Conservation (phyloP, 2,888 invertebrate genomes). For the Parnassius apollo region DNA sequence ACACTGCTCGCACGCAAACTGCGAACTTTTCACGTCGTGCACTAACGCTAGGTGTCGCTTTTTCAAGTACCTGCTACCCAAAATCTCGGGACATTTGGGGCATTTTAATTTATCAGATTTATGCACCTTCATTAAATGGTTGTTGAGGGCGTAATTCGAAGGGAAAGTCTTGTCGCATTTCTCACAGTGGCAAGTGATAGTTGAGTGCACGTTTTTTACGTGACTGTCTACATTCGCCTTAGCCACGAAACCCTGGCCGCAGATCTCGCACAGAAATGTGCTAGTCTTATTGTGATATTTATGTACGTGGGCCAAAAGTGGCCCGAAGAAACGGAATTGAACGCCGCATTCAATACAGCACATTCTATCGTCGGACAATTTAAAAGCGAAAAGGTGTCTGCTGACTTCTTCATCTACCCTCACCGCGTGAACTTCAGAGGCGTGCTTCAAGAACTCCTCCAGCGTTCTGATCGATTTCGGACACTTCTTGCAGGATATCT, state of each 20-base stretch:
- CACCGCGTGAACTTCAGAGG: conserved; percentile 36
- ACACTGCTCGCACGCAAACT: conserved; percentile 61
- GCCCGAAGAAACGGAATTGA: conserved; percentile 50
- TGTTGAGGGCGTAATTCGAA: conserved; percentile 37
- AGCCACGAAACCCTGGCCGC: conserved; percentile 59
- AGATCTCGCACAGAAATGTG: conserved; percentile 50
- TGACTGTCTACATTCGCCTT: conserved; percentile 54
- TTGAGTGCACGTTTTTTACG: conserved; percentile 46
- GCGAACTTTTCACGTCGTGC: conserved; percentile 56
- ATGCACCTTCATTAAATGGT: conserved; percentile 35
- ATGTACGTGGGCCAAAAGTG: conserved; percentile 46
- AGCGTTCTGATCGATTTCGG: conserved; percentile 37
- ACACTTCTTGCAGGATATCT: conserved; percentile 48
- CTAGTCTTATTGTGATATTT: conserved; percentile 42
- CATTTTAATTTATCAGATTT: conserved; percentile 43
- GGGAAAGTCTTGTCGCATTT: conserved; percentile 41
- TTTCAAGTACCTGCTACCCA: conserved; percentile 52
- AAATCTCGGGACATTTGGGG: conserved; percentile 54
- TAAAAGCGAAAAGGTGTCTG: conserved; percentile 40
- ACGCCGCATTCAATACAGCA: conserved; percentile 49
- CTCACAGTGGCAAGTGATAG: conserved; percentile 37
- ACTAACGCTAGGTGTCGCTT: conserved; percentile 58
- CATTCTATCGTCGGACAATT: conserved; percentile 47
- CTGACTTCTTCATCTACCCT: conserved; percentile 33
- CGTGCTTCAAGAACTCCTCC: conserved; percentile 43